Conservation (phyloP, 2,888 invertebrate species). For the Apotomis turbidana region DNA sequence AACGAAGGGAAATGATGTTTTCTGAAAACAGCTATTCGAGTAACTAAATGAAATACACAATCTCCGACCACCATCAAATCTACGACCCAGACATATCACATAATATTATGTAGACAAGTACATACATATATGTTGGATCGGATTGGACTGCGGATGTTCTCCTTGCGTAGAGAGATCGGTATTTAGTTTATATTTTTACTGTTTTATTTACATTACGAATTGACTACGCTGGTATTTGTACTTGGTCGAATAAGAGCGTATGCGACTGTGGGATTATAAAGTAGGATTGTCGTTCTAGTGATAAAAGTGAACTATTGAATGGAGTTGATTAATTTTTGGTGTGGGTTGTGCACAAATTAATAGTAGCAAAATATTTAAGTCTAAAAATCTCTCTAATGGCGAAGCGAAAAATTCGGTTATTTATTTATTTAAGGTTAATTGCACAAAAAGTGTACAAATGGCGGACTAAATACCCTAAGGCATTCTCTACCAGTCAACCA, state of each 20-base stretch:
- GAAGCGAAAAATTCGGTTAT: too few relatives aligned
- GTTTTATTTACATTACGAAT: slow-evolving; percentile 34
- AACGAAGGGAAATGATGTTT: too few relatives aligned
- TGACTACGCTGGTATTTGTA: background rate
- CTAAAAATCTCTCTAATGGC: too few relatives aligned
- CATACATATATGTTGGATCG: too few relatives aligned
- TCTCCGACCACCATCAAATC: too few relatives aligned
- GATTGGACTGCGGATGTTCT: slow-evolving; percentile 4
- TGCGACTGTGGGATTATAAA: background rate
- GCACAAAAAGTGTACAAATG: too few relatives aligned
- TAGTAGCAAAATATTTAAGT: too few relatives aligned
- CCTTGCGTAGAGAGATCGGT: slow-evolving; percentile 6
- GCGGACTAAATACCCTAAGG: too few relatives aligned
- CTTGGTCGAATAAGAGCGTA: background rate
- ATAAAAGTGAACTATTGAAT: background rate
- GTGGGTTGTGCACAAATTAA: background rate
- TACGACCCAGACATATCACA: background rate
- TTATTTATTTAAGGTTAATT: too few relatives aligned
- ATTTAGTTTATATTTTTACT: slow-evolving; percentile 28
- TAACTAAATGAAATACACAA: too few relatives aligned
- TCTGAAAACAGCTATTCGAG: too few relatives aligned
- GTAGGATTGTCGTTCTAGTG: background rate
- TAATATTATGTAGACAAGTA: background rate
- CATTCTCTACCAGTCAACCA: too few relatives aligned
- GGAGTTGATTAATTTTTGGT: background rate